Base-by-base conservation (phyloP, 1,140 invertebrate genomes). In the Ooceraea biroi region DNA sequence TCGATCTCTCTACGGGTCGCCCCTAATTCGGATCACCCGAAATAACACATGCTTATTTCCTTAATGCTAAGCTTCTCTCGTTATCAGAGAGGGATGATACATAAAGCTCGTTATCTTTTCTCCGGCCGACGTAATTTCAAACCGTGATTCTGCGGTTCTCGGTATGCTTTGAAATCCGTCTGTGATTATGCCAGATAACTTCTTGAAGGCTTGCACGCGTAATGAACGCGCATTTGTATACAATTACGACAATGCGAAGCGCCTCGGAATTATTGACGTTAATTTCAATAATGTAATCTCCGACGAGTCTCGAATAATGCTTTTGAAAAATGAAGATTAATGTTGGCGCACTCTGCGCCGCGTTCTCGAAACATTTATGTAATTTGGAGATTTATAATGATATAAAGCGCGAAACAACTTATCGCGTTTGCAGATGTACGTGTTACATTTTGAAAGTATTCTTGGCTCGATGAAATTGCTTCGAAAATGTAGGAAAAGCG, bases 81-180 rank as follows among this genome's bases (percentile, higher is more conserved):
- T 44, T 57, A 78, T 69, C 76, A 19, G 76, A 78, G 50, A 52
- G 36, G 27, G 63, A 44, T 30, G 63, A 69, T 69, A 48, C 22
- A 12, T 30, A 25, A 12, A 44, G 17, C 48, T 78, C 50, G 76
- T 80, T 80, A 80, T 80, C 76, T 69, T 57, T 52, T 57, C 50
- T 30, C 36, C 63, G 36, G 27, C n/a, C 58, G 4, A 36, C 36
- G 50, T 80, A 80, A 80, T 80, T 69, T 69, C 12, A 69, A 80
- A 71, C 22, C 76, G 25, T 71, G 76, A 80, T 71, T 80, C 76
- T 77, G 65, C 76, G 41, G 71, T 71, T 80, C 66, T 22, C n/a
- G 48, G n/a, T 36, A 17, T 36, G 4, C 17, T 57, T 69, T 22
- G 50, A 44, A 57, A 57, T 36, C 50, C 68, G 50, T 68, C 17